Conservation (phyloP, 1,140 invertebrate genomes). For the Melitaea cinxia region DNA sequence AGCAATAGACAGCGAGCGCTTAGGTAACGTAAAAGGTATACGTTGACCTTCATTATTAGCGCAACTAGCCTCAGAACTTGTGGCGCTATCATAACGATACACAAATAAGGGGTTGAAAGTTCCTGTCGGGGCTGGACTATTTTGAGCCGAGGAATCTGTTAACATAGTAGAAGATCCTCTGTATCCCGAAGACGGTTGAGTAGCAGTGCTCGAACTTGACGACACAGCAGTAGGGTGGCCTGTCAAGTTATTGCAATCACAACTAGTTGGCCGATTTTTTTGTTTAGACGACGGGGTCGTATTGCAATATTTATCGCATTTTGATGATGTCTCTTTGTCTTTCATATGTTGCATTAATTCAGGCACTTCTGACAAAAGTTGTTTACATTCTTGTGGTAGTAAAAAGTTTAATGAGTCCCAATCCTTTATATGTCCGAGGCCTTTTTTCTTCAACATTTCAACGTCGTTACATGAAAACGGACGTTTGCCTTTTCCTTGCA, state of each 20-base stretch:
- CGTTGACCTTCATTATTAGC: constrained; percentile 72
- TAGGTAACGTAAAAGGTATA: constrained; percentile 82
- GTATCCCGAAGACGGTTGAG: constrained; percentile 92
- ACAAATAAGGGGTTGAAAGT: constrained; percentile 88
- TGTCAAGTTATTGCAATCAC: constrained; percentile 84
- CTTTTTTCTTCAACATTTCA: constrained; percentile 89
- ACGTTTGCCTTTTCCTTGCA: constrained; percentile 79
- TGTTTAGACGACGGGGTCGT: constrained; percentile 81
- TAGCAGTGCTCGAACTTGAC: constrained; percentile 88
- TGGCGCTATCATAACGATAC: constrained; percentile 90
- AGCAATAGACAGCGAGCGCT: constrained; percentile 85
- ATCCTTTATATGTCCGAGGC: constrained; percentile 92
- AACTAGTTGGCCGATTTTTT: constrained; percentile 82
- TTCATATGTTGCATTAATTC: constrained; percentile 86
- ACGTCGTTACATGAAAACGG: constrained; percentile 93
- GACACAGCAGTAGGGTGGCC: constrained; percentile 84
- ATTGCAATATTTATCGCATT: constrained; percentile 86
- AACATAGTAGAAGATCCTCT: constrained; percentile 92
- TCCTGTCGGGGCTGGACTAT: constrained; percentile 80
- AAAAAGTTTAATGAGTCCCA: constrained; percentile 95
- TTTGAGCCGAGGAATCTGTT: constrained; percentile 87
- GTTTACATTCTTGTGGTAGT: constrained; percentile 90
- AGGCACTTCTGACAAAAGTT: constrained; percentile 88
- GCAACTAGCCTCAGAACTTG: constrained; percentile 86
- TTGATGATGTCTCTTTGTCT: constrained; percentile 76